Conservation (phyloP, 1,140 invertebrate species). For the Brachionus rubens region DNA sequence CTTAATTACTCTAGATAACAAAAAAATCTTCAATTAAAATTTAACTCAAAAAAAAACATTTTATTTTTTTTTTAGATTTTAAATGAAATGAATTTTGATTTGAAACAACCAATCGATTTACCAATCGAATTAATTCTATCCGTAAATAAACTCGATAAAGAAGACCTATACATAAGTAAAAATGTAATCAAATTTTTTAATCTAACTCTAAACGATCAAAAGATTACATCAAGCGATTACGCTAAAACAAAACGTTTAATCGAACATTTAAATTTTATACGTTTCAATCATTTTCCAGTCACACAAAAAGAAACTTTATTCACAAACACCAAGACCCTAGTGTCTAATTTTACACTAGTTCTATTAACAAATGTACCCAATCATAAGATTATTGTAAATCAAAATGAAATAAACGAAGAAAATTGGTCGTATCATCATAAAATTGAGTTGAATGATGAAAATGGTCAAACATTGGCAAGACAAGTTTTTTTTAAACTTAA, state of each 20-base stretch:
- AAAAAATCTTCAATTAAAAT: too few species aligned
- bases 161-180: slow-evolving; percentile 4
- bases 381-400: not conserved
- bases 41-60: too few species aligned
- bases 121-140: slow-evolving; percentile 29
- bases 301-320: not conserved
- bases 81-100: too few species aligned
- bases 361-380: slow-evolving; percentile 17
- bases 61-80: too few species aligned
- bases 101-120: not conserved
- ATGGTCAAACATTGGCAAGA: slow-evolving; percentile 6
- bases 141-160: slow-evolving; percentile 8
- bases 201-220: not conserved
- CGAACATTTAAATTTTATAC: slow-evolving; percentile 18
- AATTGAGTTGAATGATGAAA: slow-evolving; percentile 42
- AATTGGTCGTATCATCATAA: slow-evolving; percentile 36
- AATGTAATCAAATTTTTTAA: slow-evolving; percentile 20
- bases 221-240: not conserved
- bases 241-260: not conserved
- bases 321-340: not conserved
- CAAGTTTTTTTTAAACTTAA: slow-evolving; percentile 33
- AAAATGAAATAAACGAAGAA: not conserved
- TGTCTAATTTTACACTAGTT: not conserved
- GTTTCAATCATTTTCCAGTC: slow-evolving; percentile 28
- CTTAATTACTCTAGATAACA: too few species aligned